Percentiles rank a stretch among this genome's conserved stretches.
Evolutionary conservation across 2,888 invertebrate species (phyloP).

Genomic region (Agelastica alni): DNA sequence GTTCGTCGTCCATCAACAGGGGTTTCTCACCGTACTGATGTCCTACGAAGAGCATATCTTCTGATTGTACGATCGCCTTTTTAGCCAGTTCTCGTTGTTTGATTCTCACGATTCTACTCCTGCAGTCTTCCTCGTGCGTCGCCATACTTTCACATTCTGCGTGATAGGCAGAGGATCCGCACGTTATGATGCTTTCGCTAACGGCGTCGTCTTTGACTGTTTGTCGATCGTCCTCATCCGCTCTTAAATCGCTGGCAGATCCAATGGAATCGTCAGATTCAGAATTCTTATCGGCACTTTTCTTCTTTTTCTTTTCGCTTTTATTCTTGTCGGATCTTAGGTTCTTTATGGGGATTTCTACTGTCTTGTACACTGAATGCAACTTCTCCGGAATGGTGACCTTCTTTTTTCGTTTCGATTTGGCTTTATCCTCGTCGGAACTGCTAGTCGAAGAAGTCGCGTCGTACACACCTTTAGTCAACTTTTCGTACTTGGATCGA

Average conservation of each 20-base stretch:
- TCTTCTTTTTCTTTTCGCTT: conserved; percentile 47
- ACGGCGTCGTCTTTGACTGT: conserved; percentile 55
- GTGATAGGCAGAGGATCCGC: conserved; percentile 71
- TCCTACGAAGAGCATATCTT: conserved; percentile 68
- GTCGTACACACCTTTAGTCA: conserved; percentile 66
- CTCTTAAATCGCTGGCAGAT: conserved; percentile 71
- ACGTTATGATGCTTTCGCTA: conserved; percentile 68
- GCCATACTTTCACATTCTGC: conserved; percentile 74
- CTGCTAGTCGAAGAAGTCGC: conserved; percentile 60
- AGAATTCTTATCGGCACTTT: conserved; percentile 26
- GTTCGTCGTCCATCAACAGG: conserved; percentile 74
- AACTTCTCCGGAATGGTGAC: conserved; percentile 61
- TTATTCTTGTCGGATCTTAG: conserved; percentile 58
- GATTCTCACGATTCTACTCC: conserved; percentile 58
- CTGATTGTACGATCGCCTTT: conserved; percentile 49
- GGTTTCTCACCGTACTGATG: conserved; percentile 79
- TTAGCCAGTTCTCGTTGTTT: conserved; percentile 58
- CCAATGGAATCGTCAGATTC: conserved; percentile 67
- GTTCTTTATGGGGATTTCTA: conserved; percentile 57
- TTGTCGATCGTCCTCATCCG: conserved; percentile 59
- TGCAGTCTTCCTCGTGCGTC: conserved; percentile 64
- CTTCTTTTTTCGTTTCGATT: conserved; percentile 51
- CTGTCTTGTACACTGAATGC: conserved; percentile 61
- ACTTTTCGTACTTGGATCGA: conserved; percentile 78
- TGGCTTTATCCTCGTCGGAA: conserved; percentile 55